Evolutionary conservation across 2,888 invertebrate species (phyloP).

Genomic region (Seira musarum): DNA sequence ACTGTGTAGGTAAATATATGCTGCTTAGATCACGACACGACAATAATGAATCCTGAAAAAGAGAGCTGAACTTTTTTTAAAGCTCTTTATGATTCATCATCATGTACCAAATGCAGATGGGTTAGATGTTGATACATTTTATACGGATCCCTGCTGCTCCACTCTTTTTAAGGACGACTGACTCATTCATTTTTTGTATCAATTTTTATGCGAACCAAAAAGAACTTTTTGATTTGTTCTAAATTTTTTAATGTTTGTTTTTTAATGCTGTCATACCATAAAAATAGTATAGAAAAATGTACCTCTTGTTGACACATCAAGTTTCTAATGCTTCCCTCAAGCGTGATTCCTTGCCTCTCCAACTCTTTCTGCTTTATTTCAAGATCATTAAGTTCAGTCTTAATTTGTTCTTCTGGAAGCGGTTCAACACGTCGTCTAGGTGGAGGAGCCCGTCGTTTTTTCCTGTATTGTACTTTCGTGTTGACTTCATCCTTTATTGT

Average conservation of each 20-base stretch:
- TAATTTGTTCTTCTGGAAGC: conserved; percentile 76
- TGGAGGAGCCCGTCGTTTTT: conserved; percentile 73
- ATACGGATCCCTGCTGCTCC: background rate
- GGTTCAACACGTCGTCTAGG: conserved; percentile 66
- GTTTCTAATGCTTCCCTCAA: conserved; percentile 88
- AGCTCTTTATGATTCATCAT: background rate
- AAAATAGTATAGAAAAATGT: background rate
- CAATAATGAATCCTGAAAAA: background rate
- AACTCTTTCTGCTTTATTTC: conserved; percentile 91
- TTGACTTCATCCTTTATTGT: conserved; percentile 59
- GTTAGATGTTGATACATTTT: background rate
- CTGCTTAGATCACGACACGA: conserved; percentile 34
- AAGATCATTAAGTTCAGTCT: conserved; percentile 81
- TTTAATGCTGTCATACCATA: too few relatives aligned
- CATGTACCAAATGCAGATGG: background rate
- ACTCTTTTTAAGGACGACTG: background rate
- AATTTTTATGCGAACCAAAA: background rate
- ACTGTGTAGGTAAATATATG: conserved; percentile 23
- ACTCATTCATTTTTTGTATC: background rate
- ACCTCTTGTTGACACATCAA: conserved; percentile 61
- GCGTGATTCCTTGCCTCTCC: conserved; percentile 90
- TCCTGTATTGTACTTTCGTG: conserved; percentile 71
- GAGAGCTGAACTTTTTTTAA: background rate
- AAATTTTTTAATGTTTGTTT: too few relatives aligned
- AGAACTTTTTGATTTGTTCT: too few relatives aligned